These are phyloP conservation scores for Eupelmus urozonus DNA, from an alignment of 2,888 invertebrate species.

Conservation along the genomic window DNA sequence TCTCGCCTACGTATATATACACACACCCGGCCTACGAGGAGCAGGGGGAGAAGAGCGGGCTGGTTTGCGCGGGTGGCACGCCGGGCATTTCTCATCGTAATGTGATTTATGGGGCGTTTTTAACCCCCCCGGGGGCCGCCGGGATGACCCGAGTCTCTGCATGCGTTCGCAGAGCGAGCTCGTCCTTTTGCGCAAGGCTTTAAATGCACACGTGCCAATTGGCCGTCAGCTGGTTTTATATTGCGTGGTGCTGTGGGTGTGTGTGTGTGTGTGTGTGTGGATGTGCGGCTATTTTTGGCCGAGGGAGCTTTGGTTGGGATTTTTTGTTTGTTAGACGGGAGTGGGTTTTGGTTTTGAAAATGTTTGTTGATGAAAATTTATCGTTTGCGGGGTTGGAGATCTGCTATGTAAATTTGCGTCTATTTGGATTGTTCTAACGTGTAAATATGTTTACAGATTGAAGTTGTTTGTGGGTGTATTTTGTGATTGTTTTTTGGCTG, in stretches of 20 bases:
- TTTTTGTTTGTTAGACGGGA: constrained; percentile 6
- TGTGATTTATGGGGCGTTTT: constrained; percentile 75
- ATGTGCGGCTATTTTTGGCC: too few species aligned
- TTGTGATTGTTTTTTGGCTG: too few species aligned
- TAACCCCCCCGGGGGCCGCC: constrained; percentile 68
- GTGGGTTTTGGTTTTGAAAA: background rate
- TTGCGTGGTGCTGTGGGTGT: too few species aligned
- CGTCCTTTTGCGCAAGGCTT: constrained; percentile 24
- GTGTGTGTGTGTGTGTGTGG: too few species aligned
- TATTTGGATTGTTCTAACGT: too few species aligned
- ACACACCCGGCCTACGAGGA: constrained; percentile 10
- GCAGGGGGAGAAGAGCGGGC: constrained; percentile 29
- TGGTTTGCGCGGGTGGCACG: constrained; percentile 62
- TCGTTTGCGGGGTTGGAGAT: too few species aligned
- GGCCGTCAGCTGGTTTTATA: constrained; percentile 3
- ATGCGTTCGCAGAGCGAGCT: background rate
- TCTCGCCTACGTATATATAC: background rate
- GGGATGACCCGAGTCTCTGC: constrained; percentile 40
- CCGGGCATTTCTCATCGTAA: constrained; percentile 73
- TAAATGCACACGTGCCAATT: constrained; percentile 56
- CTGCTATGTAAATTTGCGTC: too few species aligned
- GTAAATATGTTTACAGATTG: too few species aligned
- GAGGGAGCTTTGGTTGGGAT: background rate
- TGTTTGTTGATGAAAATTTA: too few species aligned
- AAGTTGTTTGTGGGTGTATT: too few species aligned